Percentiles rank a stretch among this genome's conserved stretches.
Evolutionary conservation across 1,140 invertebrate genomes (phyloP).

Genomic region (Drosophila bocqueti): DNA sequence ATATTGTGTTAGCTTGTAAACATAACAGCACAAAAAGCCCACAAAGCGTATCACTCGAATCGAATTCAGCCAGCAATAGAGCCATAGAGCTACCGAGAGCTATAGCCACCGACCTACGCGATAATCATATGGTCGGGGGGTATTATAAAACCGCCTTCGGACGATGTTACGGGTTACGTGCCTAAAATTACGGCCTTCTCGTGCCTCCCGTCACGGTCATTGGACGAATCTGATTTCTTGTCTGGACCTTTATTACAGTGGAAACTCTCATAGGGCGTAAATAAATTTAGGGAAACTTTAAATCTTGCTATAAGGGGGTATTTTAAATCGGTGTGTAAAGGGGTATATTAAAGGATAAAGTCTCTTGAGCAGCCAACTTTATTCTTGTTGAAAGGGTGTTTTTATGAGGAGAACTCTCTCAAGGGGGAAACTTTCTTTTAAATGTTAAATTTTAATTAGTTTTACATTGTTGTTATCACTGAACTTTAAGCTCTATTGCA

Average conservation of each 20-base stretch:
- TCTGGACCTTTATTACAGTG: conserved; percentile 8
- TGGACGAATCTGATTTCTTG: conserved; percentile 35
- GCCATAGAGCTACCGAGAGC: not conserved
- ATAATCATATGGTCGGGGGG: conserved; percentile 59
- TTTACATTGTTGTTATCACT: too few relatives aligned
- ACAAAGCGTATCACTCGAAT: conserved; percentile 58
- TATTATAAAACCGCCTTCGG: conserved; percentile 12
- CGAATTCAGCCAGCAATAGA: conserved; percentile 6
- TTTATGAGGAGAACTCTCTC: not conserved
- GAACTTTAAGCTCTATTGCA: too few relatives aligned
- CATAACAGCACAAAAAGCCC: conserved; percentile 69
- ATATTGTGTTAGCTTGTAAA: conserved; percentile 66
- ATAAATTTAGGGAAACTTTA: not conserved
- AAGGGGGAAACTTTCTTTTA: too few relatives aligned
- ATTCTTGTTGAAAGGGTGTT: not conserved
- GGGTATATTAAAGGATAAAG: not conserved
- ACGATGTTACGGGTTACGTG: conserved; percentile 47
- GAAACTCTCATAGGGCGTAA: conserved; percentile 7
- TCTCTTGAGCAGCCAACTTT: not conserved
- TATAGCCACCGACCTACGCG: conserved; percentile 52
- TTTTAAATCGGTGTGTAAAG: too few relatives aligned
- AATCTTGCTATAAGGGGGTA: too few relatives aligned
- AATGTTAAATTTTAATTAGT: too few relatives aligned
- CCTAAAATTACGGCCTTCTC: conserved; percentile 55
- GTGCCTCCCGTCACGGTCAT: conserved; percentile 56